phyloP scores from a whole-genome alignment of 2,797 vertebrate genomes.

The Capromys pilorides region DNA sequence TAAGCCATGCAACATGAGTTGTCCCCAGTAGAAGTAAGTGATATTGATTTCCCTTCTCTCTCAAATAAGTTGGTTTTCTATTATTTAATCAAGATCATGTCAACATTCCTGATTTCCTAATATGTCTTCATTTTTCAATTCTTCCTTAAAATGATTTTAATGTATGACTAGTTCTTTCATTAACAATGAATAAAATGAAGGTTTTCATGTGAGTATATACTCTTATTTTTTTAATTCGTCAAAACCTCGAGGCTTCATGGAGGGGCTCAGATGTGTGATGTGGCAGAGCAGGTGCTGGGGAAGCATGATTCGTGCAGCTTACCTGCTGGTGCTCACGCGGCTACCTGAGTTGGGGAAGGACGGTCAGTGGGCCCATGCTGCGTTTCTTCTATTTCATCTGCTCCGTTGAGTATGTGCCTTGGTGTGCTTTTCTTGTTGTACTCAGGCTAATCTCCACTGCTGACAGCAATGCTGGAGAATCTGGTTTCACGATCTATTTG shows the following conservation, averaged over 20 bases:
- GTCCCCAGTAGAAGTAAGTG: background rate
- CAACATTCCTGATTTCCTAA: background rate
- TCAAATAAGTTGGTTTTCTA: background rate
- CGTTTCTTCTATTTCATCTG: background rate
- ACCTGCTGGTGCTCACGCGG: too few relatives aligned
- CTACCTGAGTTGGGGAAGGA: background rate
- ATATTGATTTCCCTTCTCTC: slow-evolving; percentile 19
- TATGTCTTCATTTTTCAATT: background rate
- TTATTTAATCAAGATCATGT: background rate
- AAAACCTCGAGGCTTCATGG: background rate
- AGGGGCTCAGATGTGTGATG: background rate
- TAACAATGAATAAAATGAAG: background rate
- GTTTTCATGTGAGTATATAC: background rate
- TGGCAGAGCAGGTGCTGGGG: too few relatives aligned
- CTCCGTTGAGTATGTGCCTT: background rate
- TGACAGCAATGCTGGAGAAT: background rate
- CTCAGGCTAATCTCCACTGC: background rate
- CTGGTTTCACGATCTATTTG: background rate
- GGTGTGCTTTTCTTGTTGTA: background rate
- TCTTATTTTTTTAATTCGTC: background rate
- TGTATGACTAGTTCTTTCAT: background rate
- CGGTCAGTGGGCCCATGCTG: background rate
- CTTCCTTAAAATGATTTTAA: background rate
- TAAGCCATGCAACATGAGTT: background rate
- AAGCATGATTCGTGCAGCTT: background rate